phyloP scores from a whole-genome alignment of 2,113 vertebrate species.

The Eublepharis macularius region DNA sequence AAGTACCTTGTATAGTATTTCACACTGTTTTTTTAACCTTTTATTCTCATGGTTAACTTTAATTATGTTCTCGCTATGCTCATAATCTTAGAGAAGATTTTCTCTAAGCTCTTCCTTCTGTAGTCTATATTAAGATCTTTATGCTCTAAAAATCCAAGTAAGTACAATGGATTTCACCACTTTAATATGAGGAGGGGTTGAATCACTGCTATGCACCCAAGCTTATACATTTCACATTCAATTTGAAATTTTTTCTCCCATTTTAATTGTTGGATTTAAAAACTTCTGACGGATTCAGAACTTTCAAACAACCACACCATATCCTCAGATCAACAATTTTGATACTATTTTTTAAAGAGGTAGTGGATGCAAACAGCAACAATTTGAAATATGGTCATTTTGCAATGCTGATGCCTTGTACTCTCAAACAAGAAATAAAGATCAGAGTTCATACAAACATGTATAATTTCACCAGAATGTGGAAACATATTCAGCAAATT shows the following conservation, averaged over 20 bases:
- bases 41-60: conserved; percentile 58
- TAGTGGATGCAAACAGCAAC: neutral
- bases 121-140: conserved; percentile 55
- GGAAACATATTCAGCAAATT: too few species aligned
- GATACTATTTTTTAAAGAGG: neutral
- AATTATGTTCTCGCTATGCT: conserved; percentile 51
- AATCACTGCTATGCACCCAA: conserved; percentile 23
- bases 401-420: neutral
- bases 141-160: conserved; percentile 50
- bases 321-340: neutral
- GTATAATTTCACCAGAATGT: too few species aligned
- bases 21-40: conserved; percentile 14
- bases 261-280: conserved; percentile 26
- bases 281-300: neutral
- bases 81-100: conserved; percentile 62
- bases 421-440: too few species aligned
- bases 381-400: neutral
- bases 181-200: conserved; percentile 22
- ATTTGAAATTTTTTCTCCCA: conserved; percentile 29
- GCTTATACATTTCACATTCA: conserved; percentile 18
- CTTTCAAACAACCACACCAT: neutral
- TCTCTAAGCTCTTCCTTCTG: conserved; percentile 58
- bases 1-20: conserved; percentile 39
- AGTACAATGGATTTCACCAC: conserved; percentile 52
- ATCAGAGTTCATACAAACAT: too few species aligned